Percentiles rank a stretch among this genome's conserved stretches.
These are phyloP conservation scores for Cosmorhoe ocellata DNA, from an alignment of 2,888 invertebrate species.

Conservation along the genomic window DNA sequence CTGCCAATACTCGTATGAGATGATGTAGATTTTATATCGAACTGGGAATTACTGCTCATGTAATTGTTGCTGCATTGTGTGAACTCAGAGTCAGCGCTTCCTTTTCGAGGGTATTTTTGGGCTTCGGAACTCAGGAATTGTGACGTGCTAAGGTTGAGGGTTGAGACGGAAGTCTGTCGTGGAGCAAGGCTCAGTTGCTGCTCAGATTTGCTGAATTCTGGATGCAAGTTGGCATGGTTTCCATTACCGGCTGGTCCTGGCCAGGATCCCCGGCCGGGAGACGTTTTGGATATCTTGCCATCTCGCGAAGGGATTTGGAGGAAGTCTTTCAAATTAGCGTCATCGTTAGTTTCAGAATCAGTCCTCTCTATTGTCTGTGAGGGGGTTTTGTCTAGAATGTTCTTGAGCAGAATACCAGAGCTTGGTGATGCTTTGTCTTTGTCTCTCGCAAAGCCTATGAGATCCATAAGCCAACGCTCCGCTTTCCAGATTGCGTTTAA, in stretches of 20 bases:
- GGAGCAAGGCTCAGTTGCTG: slow-evolving; percentile 85
- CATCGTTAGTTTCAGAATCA: slow-evolving; percentile 68
- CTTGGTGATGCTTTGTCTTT: slow-evolving; percentile 70
- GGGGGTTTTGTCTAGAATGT: slow-evolving; percentile 64
- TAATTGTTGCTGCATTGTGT: slow-evolving; percentile 80
- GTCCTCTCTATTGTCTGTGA: slow-evolving; percentile 54
- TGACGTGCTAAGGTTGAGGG: slow-evolving; percentile 78
- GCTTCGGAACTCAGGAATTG: slow-evolving; percentile 79
- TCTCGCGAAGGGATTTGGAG: slow-evolving; percentile 88
- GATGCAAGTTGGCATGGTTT: slow-evolving; percentile 77
- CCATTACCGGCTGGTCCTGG: slow-evolving; percentile 88
- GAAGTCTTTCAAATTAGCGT: slow-evolving; percentile 70
- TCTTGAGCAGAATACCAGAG: slow-evolving; percentile 76
- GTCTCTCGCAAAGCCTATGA: slow-evolving; percentile 96
- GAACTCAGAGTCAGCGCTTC: slow-evolving; percentile 82
- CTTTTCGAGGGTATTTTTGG: slow-evolving; percentile 74
- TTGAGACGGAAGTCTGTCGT: slow-evolving; percentile 76
- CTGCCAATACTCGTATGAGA: slow-evolving; percentile 69
- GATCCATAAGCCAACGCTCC: slow-evolving; percentile 97
- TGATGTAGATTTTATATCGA: slow-evolving; percentile 63
- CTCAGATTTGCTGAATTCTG: slow-evolving; percentile 92
- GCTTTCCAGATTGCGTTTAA: slow-evolving; percentile 96
- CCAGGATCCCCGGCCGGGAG: slow-evolving; percentile 92
- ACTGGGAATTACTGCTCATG: slow-evolving; percentile 71
- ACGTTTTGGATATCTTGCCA: slow-evolving; percentile 88